Evolutionary conservation across 2,797 vertebrate species (phyloP).

Genomic region (Rhyacichthys aspro): DNA sequence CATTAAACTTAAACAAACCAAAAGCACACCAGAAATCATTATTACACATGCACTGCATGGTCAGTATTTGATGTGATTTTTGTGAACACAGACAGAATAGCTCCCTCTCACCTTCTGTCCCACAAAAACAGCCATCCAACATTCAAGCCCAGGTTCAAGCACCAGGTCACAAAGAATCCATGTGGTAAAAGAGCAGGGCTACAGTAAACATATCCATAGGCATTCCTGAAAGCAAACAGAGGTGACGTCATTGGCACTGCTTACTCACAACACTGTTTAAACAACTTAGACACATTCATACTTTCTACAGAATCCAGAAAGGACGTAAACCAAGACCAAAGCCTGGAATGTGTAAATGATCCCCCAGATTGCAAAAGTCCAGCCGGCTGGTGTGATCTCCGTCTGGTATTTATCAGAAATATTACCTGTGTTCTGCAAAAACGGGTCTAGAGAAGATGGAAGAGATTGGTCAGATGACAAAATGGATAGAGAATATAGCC

Average conservation of each 20-base stretch:
- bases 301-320: constrained; percentile 62
- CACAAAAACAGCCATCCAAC: constrained; percentile 63
- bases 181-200: constrained; percentile 62
- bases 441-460: constrained; percentile 49
- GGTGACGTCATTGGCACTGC: neutral
- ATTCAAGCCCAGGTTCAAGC: constrained; percentile 62
- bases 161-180: constrained; percentile 68
- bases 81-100: neutral
- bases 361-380: constrained; percentile 74
- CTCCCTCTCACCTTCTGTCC: constrained; percentile 63
- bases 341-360: constrained; percentile 68
- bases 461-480: neutral
- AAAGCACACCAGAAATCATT: constrained; percentile 19
- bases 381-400: constrained; percentile 66
- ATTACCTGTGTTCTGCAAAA: constrained; percentile 49
- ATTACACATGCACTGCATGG: neutral
- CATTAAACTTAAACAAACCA: constrained; percentile 72
- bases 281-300: constrained; percentile 21
- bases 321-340: constrained; percentile 42
- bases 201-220: constrained; percentile 71
- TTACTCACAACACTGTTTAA: neutral
- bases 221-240: constrained; percentile 51
- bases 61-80: neutral
- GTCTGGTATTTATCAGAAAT: constrained; percentile 63
- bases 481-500: neutral